Base-by-base conservation (phyloP, 2,888 invertebrate genomes). In the Byasa hedistus region DNA sequence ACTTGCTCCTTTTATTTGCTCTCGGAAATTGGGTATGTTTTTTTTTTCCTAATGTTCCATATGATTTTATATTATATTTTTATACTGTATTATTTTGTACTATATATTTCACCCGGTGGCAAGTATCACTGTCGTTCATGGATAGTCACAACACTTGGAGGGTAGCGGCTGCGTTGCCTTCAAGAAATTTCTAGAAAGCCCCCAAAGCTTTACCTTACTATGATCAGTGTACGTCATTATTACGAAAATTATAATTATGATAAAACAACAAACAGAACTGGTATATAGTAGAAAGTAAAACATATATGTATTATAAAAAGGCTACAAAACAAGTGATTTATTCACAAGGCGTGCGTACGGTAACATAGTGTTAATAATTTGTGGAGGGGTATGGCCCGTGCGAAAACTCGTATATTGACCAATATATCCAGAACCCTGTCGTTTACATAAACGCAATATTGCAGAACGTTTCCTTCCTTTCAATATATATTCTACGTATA, bases 341-440 rank as follows among this genome's bases (percentile, higher is more conserved):
- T 54, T 54, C 52, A 54, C 22, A 54, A 54, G n/a, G 52, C 52
- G 52, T 54, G 10, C 15, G 52, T 22, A 8, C 21, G 19, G 51
- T 15, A 48, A 54, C 22, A 22, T 54, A 22, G 23, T 54, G 61
- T 61, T 51, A 61, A 61, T 52, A 61, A 61, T 61, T 61, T 61
- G 54, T 54, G 32, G 61, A 32, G 32, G 22, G 22, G 36, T 22
- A 61, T 52, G 15, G 36, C 61, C 32, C 61, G 61, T 61, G 54
- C 36, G 32, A 54, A 54, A 54, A 54, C 27, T 60, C 21, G 54
- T 36, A 61, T 61, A 54, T 61, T 61, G 54, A 61, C 36, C 54
- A 54, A 61, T 54, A 54, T 61, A 54, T 61, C 32, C 32, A 52
- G 22, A 36, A 52, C 36, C 54, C 22, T 32, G 22, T 22, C 27